Evolutionary conservation across 2,797 vertebrate species (phyloP), one percentile per base, ranked within the genome.

Genomic region (Eutrigla gurnardus): DNA sequence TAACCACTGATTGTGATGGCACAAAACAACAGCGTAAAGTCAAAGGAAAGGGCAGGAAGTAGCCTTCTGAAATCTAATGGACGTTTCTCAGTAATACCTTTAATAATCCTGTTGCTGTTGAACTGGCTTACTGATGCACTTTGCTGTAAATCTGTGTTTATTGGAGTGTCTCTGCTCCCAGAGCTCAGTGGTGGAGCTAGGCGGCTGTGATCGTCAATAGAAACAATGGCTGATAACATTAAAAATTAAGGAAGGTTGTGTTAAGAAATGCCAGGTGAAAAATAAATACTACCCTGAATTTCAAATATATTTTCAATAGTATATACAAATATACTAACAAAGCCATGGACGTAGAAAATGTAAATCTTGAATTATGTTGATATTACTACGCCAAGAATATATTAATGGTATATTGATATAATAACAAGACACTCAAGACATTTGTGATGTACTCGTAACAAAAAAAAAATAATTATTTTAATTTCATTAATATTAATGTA

Each of bases 31-130:
- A 40, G 35, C 0, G 14, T 13, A 36, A 40, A 32, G 64, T 49
- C 36, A 68, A 68, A 73, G 50, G 37, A 52, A 52, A 72, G 37
- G 37, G 55, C 55, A 70, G 77, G 61, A 70, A 61, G 50, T 54
- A 47, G 61, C 17, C 47, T 46, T 64, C 45, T 46, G 32, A 47
- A 3, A 57, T 57, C 50, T 17, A 57, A 73, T 72, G 53, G 52
- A 64, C 46, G 32, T 65, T 15, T 32, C 13, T 36, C 33, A 35
- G 32, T 49, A 2, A 73, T 58, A 58, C 14, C 11, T 49, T 33
- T 25, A 33, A 46, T 2, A 32, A 17, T 15, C 37, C 13, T 4
- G 6, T n/a, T 36, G 0, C 35, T 47, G 43, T 65, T 67, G 2
- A 69, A 58, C 43, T 40, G 52, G 50, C 47, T 36, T 14, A 71